A percentile compares a stretch with the other conserved stretches of the same genome.
Evolutionary conservation across 2,113 vertebrate species (phyloP).

Genomic region (Erythrocebus patas): DNA sequence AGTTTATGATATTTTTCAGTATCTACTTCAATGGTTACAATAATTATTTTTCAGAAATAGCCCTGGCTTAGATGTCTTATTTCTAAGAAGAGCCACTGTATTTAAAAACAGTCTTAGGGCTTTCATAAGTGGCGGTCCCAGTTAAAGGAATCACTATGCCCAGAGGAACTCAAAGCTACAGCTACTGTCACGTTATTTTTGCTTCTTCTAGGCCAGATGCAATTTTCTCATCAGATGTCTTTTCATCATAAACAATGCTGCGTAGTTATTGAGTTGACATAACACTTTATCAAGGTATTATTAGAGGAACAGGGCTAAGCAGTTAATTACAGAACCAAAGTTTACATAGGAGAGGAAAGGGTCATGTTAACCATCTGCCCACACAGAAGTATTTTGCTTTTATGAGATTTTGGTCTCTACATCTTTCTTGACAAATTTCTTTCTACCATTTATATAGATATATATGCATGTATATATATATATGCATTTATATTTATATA

Average conservation of each 20-base stretch:
- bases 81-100: not conserved
- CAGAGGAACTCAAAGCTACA: not conserved
- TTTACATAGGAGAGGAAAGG: not conserved
- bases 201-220: not conserved
- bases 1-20: not conserved
- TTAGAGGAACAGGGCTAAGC: not conserved
- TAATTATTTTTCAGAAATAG: not conserved
- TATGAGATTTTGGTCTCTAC: not conserved
- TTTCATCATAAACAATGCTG: not conserved
- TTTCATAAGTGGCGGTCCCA: no score
- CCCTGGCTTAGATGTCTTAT: not conserved
- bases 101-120: not conserved
- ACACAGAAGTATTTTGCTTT: not conserved
- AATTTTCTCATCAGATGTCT: not conserved
- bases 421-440: not conserved
- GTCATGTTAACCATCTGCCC: not conserved
- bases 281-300: not conserved
- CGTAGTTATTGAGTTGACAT: not conserved
- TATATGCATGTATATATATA: not conserved
- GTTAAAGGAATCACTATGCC: not conserved
- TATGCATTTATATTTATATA: not conserved
- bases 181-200: not conserved
- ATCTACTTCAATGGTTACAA: not conserved
- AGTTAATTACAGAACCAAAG: not conserved
- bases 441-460: not conserved